Evolutionary conservation across 2,888 invertebrate genomes (phyloP), one percentile per base, ranked within the genome.

Genomic region (Gryllus longicercus): DNA sequence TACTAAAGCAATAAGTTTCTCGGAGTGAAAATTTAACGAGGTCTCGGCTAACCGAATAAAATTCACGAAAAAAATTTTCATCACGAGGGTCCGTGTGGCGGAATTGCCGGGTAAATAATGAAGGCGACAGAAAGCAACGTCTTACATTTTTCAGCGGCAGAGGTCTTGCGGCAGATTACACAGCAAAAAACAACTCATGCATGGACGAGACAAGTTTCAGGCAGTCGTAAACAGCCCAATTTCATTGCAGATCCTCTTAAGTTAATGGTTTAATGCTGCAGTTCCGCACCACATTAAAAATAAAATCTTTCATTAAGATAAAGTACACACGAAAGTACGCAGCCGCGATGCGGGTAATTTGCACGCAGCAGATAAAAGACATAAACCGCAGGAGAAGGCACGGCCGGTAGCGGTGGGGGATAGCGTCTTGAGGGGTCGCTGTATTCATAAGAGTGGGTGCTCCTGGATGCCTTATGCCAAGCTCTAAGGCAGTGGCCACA

Each of bases 231-330:
- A 63, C 63, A 4, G 16, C 63, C 63, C 63, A 63, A 63, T 63
- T 63, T 63, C 63, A 63, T 63, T 63, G 63, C 63, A 16, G 63
- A 63, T 63, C 63, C 63, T 63, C 63, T 63, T 63, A 63, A 63
- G 63, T 63, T 63, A 63, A 63, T 63, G 63, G 63, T 63, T 63
- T 63, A 63, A 63, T 63, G 63, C 63, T 63, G 63, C 63, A 63
- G 63, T 63, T 63, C 63, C 63, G 63, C 63, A 63, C n/a, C 63
- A 63, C 63, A 63, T 63, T 63, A 63, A 63, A 63, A 63, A 63
- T 63, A 63, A 63, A 63, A 63, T 63, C 63, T 63, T 63, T 63
- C 63, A 63, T 63, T 63, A 63, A 63, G 63, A 63, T 63, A 63
- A 63, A 63, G 63, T 63, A 63, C n/a, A 63, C 63, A 63, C 63